These are phyloP conservation scores for Melanophora roralis DNA, from an alignment of 2,888 invertebrate genomes.

Conservation along the genomic window DNA sequence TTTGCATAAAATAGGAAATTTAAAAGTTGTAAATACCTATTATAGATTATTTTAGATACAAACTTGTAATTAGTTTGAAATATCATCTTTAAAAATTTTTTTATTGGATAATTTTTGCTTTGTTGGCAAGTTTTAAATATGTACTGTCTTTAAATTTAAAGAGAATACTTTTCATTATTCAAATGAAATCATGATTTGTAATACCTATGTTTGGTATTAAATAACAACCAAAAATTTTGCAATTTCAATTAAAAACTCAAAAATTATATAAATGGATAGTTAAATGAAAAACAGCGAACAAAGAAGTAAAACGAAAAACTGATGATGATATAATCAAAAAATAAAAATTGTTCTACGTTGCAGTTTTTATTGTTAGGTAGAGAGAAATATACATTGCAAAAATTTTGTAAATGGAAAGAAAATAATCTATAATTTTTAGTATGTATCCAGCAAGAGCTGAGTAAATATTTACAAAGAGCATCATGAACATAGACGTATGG, in stretches of 20 bases:
- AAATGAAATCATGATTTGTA: no score
- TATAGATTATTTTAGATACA: no score
- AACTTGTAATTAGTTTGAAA: no score
- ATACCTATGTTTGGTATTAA: neutral
- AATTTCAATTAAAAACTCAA: slow-evolving; percentile 23
- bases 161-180: no score
- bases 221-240: neutral
- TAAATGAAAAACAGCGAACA: slow-evolving; percentile 9
- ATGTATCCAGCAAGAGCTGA: slow-evolving; percentile 63
- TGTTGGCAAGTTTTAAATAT: no score
- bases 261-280: slow-evolving; percentile 40
- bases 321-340: slow-evolving; percentile 51
- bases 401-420: slow-evolving; percentile 62
- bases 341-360: slow-evolving; percentile 49
- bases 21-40: no score
- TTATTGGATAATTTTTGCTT: no score
- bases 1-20: no score
- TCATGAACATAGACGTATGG: slow-evolving; percentile 32
- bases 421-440: slow-evolving; percentile 63
- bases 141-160: no score
- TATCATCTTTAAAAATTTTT: no score
- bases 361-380: slow-evolving; percentile 53
- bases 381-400: slow-evolving; percentile 61
- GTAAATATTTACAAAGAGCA: slow-evolving; percentile 63
- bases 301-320: slow-evolving; percentile 44